Conservation (phyloP, 2,888 invertebrate species). For the Seladonia tumulorum region DNA sequence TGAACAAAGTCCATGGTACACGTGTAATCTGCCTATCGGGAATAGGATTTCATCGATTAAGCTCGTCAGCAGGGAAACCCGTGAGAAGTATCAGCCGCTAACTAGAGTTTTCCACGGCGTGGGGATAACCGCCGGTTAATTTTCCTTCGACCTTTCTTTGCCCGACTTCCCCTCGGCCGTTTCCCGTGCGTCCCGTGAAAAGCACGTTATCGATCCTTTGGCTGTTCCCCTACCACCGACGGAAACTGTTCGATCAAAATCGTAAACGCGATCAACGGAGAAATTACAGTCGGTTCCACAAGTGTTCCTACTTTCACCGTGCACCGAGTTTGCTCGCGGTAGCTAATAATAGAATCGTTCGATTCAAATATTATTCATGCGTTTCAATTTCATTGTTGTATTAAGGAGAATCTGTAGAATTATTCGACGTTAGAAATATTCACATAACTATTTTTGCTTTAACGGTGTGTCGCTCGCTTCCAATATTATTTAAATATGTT, state of each 20-base stretch:
- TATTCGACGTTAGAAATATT: too few species aligned
- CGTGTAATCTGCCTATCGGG: not conserved
- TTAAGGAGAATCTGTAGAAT: not conserved
- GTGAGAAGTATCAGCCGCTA: conserved; percentile 7
- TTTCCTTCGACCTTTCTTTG: conserved; percentile 7
- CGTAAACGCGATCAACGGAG: not conserved
- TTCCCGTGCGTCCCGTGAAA: not conserved
- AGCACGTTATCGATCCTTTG: not conserved
- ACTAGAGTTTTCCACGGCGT: not conserved
- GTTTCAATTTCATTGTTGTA: not conserved
- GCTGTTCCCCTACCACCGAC: not conserved
- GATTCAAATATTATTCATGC: not conserved
- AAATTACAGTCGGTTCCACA: not conserved
- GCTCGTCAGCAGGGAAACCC: not conserved
- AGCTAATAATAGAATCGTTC: not conserved
- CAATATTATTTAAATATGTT: not conserved
- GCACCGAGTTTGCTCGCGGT: not conserved
- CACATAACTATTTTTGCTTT: too few species aligned
- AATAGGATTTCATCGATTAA: conserved; percentile 1
- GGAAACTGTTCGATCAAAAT: conserved; percentile 4
- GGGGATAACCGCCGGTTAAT: not conserved
- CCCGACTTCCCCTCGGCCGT: not conserved
- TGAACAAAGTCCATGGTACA: not conserved
- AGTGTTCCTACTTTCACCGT: not conserved
- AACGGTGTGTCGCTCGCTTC: not conserved